Evolutionary conservation across 2,797 vertebrate genomes (phyloP), one percentile per base, ranked within the genome.

Genomic region (Malurus leucopterus): DNA sequence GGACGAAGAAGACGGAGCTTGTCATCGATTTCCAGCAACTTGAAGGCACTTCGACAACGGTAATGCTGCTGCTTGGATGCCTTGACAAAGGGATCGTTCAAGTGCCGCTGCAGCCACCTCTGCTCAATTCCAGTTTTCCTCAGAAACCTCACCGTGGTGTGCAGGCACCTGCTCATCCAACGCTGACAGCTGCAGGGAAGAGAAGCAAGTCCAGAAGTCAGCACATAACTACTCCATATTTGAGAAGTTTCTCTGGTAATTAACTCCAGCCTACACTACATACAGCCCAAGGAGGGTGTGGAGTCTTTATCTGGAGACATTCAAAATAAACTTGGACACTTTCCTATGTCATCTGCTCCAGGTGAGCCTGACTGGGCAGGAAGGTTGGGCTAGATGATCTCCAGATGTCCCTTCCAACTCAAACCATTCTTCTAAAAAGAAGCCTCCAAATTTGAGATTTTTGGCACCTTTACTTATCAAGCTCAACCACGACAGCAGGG

Each of bases 41-140:
- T 99, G 95, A 99, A 99, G 32, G 98, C 99, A 13, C 99, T 99
- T 71, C 99, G 97, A 90, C 99, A 99, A 7, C 99, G 98, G 63
- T 98, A 99, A 92, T 96, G 97, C n/a, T 97, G 97, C 8, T 14
- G 65, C 47, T 97, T 98, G 0, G 98, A 95, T 0, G 98, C 98
- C 96, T 98, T 99, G 41, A 99, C 99, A 47, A 98, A 99, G 3
- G 98, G 99, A 91, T 99, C 99, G 59, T 41, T 98, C 30, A 96
- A 77, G 54, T 99, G 99, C 27, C 99, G 96, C 29, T 43, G 64
- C 49, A 99, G 9, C 99, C 99, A 99, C 27, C 92, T 92, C 59
- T 99, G 97, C 83, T 98, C 98, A 0, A 98, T 59, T 0, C 96
- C 89, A 0, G 90, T 98, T 89, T 96, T 98, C 18, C 95, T 93